Base-by-base conservation (phyloP, 2,113 vertebrate genomes). In the Noctilio leporinus region DNA sequence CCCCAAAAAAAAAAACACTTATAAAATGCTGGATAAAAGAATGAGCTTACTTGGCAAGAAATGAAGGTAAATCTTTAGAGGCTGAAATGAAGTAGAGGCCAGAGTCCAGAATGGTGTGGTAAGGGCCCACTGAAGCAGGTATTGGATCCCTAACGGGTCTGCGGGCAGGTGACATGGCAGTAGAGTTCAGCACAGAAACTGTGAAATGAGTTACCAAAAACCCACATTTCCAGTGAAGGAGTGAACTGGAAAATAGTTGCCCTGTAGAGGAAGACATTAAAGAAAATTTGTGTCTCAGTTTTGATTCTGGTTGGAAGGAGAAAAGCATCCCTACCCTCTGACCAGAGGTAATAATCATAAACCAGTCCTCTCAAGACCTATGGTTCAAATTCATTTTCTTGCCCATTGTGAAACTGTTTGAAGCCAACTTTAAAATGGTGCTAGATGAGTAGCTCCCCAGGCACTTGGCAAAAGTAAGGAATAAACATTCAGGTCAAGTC, bases 241-340 rank as follows among this genome's bases (percentile, higher is more conserved):
- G 35, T 78, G 40, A 64, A 88, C 28, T 62, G 47, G n/a, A 94
- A 96, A 95, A 89, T 94, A 90, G 88, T 81, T 88, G 72, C 82
- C 67, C 38, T 55, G 53, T 43, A 77, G 64, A 78, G 24, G 67
- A 40, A 89, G 30, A 75, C 20, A 62, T 65, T 53, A 89, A 95
- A 65, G 75, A 91, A 84, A 83, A 51, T 30, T 57, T 57, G 26
- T 33, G 45, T 88, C 76, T 91, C 55, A 38, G 51, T n/a, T 70
- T 88, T 90, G 72, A 90, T 80, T 95, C 84, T 15, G 40, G 45
- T 35, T 51, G 43, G 14, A 82, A 73, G 43, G 11, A 53, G 55
- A 49, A 40, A 64, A 69, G 59, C 45, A 55, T 83, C 43, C 20
- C n/a, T 78, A 28, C 3, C 1, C 59, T 3, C 51, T 6, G 11